A percentile compares a stretch with the other conserved stretches of the same genome.
These are phyloP conservation scores for Minunthozetes semirufus DNA, from an alignment of 2,888 invertebrate genomes.

Conservation along the genomic window DNA sequence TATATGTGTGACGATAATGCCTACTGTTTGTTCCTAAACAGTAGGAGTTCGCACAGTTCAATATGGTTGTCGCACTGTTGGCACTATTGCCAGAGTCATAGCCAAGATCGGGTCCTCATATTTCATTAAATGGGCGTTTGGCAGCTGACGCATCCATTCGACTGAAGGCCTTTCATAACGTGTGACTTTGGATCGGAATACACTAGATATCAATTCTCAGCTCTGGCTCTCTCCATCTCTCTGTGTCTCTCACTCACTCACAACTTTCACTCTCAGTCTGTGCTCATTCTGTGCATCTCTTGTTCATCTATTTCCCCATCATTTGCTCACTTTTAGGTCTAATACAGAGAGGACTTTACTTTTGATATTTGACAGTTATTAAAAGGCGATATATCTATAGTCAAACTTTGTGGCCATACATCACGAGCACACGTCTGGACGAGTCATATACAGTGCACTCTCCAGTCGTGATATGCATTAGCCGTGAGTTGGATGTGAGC, in stretches of 20 bases:
- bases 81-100: constrained; percentile 2
- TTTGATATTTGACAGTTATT: constrained; percentile 27
- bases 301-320: constrained; percentile 6
- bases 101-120: constrained; percentile 17
- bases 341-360: not conserved
- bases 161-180: not conserved
- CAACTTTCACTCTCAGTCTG: not conserved
- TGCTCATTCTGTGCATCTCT: not conserved
- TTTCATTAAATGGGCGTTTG: constrained; percentile 33
- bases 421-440: constrained; percentile 2
- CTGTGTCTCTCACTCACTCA: not conserved
- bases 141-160: constrained; percentile 28
- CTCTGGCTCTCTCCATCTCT: not conserved
- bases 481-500: not conserved
- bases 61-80: constrained; percentile 6
- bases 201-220: not conserved
- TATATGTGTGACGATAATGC: not conserved
- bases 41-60: not conserved
- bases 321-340: not conserved
- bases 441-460: not conserved
- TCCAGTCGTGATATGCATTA: not conserved
- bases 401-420: not conserved
- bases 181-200: constrained; percentile 8
- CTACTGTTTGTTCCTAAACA: constrained; percentile 3
- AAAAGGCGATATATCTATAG: constrained; percentile 20